Percentiles rank a stretch among this genome's conserved stretches.
These are phyloP conservation scores for Diprion similis DNA, from an alignment of 1,140 invertebrate genomes.

Conservation along the genomic window DNA sequence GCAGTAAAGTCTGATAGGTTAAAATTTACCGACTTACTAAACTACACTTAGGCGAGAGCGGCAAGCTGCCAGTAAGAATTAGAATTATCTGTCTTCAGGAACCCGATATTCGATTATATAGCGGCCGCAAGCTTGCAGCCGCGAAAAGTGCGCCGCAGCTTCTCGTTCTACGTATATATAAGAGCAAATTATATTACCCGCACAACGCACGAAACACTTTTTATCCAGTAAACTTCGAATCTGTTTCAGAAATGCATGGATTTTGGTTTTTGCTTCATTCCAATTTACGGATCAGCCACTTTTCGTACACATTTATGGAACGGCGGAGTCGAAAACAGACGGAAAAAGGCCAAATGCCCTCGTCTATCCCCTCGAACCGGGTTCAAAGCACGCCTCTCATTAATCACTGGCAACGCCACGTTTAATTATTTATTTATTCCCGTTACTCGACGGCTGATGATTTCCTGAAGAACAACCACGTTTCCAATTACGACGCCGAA, in stretches of 20 bases:
- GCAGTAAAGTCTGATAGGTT: too few species aligned
- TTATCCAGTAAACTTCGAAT: background rate
- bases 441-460: background rate
- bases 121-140: too few species aligned
- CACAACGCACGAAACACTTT: background rate
- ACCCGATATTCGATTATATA: background rate
- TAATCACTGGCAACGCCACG: background rate
- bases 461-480: background rate
- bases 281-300: background rate
- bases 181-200: too few species aligned
- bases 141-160: too few species aligned
- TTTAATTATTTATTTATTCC: constrained; percentile 8
- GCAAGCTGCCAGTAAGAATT: background rate
- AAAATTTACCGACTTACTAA: constrained; percentile 1
- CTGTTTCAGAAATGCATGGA: background rate
- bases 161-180: too few species aligned
- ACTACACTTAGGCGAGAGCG: background rate
- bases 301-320: background rate
- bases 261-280: background rate
- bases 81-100: background rate
- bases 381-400: background rate
- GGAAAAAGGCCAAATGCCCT: background rate
- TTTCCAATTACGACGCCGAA: background rate
- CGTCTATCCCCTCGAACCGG: background rate
- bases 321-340: background rate